Evolutionary conservation across 2,888 invertebrate species (phyloP).

Genomic region (Sphaeridia pumilis): DNA sequence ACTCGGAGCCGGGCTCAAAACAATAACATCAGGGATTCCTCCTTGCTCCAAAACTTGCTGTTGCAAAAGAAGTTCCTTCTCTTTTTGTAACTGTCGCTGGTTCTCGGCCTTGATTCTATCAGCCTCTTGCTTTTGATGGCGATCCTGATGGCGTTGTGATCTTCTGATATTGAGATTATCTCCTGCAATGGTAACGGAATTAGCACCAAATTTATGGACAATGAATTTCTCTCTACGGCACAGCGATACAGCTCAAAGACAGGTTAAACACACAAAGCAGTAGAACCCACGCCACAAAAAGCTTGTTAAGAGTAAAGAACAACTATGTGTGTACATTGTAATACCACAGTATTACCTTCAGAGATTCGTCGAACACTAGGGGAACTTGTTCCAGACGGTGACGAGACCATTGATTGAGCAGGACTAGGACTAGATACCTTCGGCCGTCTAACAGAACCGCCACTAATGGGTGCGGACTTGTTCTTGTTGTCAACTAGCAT

Average conservation of each 20-base stretch:
- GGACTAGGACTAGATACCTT: slow-evolving; percentile 10
- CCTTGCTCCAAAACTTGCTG: too few species aligned
- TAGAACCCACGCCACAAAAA: too few species aligned
- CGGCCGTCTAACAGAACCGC: neutral
- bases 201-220: too few species aligned
- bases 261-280: too few species aligned
- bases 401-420: slow-evolving; percentile 1
- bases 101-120: slow-evolving; percentile 39
- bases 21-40: too few species aligned
- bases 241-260: too few species aligned
- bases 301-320: too few species aligned
- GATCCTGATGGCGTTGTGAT: slow-evolving; percentile 39
- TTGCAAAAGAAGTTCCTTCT: slow-evolving; percentile 36
- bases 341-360: slow-evolving; percentile 16
- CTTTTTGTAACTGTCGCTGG: slow-evolving; percentile 38
- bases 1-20: too few species aligned
- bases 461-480: neutral
- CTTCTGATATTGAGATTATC: slow-evolving; percentile 35
- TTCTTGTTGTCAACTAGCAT: too few species aligned
- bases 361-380: slow-evolving; percentile 3
- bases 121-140: slow-evolving; percentile 38
- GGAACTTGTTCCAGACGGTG: slow-evolving; percentile 3
- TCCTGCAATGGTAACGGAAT: too few species aligned
- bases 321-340: too few species aligned
- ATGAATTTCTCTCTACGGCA: too few species aligned